phyloP scores from a whole-genome alignment of 1,140 invertebrate genomes.

The Holotrichia oblita region DNA sequence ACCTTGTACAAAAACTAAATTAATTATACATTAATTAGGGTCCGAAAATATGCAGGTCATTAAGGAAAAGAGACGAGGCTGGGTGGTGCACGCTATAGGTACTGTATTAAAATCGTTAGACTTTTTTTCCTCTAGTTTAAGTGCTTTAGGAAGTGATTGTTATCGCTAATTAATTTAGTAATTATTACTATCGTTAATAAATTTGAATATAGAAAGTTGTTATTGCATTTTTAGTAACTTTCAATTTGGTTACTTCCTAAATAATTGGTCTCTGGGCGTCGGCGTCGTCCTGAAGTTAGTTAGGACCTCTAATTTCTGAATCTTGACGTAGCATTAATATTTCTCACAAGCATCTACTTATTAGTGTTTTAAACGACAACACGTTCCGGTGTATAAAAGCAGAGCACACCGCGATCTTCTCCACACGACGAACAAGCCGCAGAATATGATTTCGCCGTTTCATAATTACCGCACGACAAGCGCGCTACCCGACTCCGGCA shows the following conservation, averaged over 20 bases:
- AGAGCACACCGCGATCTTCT: not conserved
- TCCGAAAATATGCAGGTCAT: slow-evolving; percentile 32
- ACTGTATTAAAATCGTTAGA: slow-evolving; percentile 21
- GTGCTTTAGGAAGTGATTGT: slow-evolving; percentile 33
- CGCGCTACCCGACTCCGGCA: slow-evolving; percentile 17
- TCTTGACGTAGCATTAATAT: too few relatives aligned
- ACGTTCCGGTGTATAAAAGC: too few relatives aligned
- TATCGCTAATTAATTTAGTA: slow-evolving; percentile 34
- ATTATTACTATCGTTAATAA: slow-evolving; percentile 28
- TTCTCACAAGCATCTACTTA: too few relatives aligned
- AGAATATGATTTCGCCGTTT: slow-evolving; percentile 2
- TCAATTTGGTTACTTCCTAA: too few relatives aligned
- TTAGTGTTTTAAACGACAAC: too few relatives aligned
- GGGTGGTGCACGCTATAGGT: not conserved
- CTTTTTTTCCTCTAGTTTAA: slow-evolving; percentile 14
- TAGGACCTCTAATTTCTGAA: too few relatives aligned
- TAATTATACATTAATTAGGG: slow-evolving; percentile 29
- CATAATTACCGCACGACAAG: slow-evolving; percentile 1
- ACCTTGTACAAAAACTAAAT: slow-evolving; percentile 25
- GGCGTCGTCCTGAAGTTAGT: too few relatives aligned
- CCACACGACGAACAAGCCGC: not conserved
- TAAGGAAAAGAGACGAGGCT: not conserved
- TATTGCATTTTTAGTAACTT: too few relatives aligned
- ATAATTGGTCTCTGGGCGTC: too few relatives aligned
- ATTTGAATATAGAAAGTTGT: not conserved